Evolutionary conservation across 2,113 vertebrate species (phyloP).

Genomic region (Engystomops pustulosus): DNA sequence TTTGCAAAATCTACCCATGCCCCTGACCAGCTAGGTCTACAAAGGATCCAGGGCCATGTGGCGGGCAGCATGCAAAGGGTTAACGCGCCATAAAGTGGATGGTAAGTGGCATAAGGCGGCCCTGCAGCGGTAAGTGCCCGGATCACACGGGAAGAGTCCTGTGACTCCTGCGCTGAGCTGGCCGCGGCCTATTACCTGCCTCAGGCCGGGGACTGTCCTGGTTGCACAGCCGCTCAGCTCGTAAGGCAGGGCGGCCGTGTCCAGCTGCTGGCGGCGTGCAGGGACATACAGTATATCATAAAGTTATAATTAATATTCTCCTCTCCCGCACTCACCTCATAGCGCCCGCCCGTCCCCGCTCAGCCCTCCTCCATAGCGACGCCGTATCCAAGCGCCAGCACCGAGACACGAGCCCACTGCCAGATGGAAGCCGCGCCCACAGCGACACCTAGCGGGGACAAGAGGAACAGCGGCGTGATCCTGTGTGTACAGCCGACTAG

Average conservation of each 20-base stretch:
- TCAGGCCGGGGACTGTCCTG: background rate
- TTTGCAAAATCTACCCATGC: too few relatives aligned
- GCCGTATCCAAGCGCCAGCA: background rate
- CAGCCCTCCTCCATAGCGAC: constrained; percentile 30
- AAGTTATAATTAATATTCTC: background rate
- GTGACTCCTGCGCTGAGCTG: background rate
- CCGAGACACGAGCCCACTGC: background rate
- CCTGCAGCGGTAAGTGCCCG: too few relatives aligned
- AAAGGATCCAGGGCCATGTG: too few relatives aligned
- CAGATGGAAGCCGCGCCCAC: background rate
- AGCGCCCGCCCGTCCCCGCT: background rate
- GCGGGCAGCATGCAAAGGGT: too few relatives aligned
- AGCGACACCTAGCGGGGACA: constrained; percentile 6
- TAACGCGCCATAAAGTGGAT: background rate
- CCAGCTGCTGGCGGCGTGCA: background rate
- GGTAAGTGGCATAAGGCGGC: too few relatives aligned
- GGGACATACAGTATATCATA: background rate
- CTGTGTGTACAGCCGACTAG: too few relatives aligned
- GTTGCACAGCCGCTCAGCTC: background rate
- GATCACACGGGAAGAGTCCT: background rate
- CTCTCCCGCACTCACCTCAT: background rate
- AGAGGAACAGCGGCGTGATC: background rate
- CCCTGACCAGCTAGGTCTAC: too few relatives aligned
- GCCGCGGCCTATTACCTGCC: background rate
- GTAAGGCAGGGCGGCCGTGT: background rate